These are phyloP conservation scores for Stomatorhinus ivindoensis DNA, from an alignment of 2,113 vertebrate genomes.

Conservation along the genomic window DNA sequence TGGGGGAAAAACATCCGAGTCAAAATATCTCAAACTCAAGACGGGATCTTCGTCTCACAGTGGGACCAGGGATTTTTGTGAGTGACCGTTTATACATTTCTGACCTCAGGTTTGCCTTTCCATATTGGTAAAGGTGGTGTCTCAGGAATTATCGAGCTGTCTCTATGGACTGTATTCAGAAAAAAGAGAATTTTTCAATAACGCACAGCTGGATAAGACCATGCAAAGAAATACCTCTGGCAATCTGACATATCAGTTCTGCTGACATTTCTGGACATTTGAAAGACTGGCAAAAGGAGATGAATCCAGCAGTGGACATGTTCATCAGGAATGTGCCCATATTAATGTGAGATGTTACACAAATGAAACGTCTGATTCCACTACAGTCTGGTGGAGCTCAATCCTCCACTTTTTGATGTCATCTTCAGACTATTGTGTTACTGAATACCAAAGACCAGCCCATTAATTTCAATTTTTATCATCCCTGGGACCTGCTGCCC, in stretches of 20 bases:
- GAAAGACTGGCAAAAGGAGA: not conserved
- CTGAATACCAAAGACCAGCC: constrained; percentile 60
- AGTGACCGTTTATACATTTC: constrained; percentile 34
- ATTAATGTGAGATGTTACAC: not conserved
- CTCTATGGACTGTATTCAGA: constrained; percentile 26
- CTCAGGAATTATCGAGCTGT: constrained; percentile 43
- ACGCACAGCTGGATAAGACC: constrained; percentile 29
- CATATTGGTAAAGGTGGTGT: constrained; percentile 42
- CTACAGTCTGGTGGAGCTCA: constrained; percentile 2
- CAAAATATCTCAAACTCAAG: not conserved
- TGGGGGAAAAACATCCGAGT: not conserved
- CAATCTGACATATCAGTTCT: constrained; percentile 53
- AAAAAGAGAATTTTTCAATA: constrained; percentile 33
- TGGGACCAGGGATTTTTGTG: constrained; percentile 16
- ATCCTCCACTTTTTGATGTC: not conserved
- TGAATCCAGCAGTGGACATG: not conserved
- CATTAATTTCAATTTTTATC: constrained; percentile 3
- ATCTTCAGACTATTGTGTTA: constrained; percentile 51
- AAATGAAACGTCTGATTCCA: not conserved
- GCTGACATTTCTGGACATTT: constrained; percentile 33
- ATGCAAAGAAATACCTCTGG: constrained; percentile 51
- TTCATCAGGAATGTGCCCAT: not conserved
- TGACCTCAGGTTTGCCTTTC: constrained; percentile 51
- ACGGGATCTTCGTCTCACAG: not conserved
- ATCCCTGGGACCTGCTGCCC: constrained; percentile 12